Base-by-base conservation (phyloP, 2,113 vertebrate genomes). In the Pseudorectes ferrugineus region DNA sequence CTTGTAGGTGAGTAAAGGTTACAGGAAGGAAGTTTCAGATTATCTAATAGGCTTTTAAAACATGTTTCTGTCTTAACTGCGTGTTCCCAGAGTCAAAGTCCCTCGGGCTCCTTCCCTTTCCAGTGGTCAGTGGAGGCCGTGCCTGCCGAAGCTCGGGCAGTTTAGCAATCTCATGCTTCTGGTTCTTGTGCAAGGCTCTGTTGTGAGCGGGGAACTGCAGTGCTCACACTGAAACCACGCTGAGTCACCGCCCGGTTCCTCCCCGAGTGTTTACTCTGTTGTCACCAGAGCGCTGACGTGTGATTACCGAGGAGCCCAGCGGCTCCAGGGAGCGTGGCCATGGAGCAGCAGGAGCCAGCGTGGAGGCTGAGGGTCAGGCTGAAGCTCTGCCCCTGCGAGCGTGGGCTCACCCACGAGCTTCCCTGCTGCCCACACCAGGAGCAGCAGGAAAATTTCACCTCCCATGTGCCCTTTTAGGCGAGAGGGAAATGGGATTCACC, bases 351-450 rank as follows among this genome's bases (percentile, higher is more conserved):
- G 33, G 46, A 89, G 77, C 80, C 51, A 70, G 4, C 2, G 6
- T 55, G 40, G 87, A 68, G 46, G 48, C 62, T 12, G 73, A 43
- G 74, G 66, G 13, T 48, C 81, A 21, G 48, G 5, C 52, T 35
- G 66, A 42, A 79, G 38, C 79, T 72, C 89, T 79, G 82, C 18
- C 28, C 5, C 4, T 74, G 66, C 0, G 1, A 17, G 11, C 0
- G 3, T 16, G n/a, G 63, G 77, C 51, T 78, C 6, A 2, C 16
- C 22, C 0, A 0, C 7, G 29, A 49, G 65, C 29, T 35, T n/a
- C 76, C 25, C 9, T 6, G 9, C 11, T 58, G n/a, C 45, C 65
- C 49, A 21, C 36, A 5, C 0, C 2, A 29, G 73, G 21, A 80
- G 40, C 7, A 17, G 42, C 7, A 16, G 51, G 42, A 82, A 48